A percentile compares a stretch with the other conserved stretches of the same genome.
phyloP scores from a whole-genome alignment of 1,140 invertebrate species.

The Calycopis cecrops region DNA sequence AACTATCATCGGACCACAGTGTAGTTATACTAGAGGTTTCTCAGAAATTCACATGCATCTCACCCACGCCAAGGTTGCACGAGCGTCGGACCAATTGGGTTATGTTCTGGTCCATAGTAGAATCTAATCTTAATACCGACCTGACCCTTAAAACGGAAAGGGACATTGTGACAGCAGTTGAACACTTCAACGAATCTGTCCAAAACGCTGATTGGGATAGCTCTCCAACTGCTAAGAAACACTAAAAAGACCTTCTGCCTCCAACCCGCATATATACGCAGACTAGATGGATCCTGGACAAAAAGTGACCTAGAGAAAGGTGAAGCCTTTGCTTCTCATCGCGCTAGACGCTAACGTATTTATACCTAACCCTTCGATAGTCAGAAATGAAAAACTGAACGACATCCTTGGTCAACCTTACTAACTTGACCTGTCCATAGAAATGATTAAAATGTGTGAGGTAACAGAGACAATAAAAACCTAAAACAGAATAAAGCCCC shows the following conservation, averaged over 20 bases:
- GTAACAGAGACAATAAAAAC: too few relatives aligned
- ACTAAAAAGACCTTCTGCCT: neutral
- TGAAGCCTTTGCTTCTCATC: slow-evolving; percentile 16
- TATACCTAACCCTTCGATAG: slow-evolving; percentile 13
- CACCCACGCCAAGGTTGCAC: too few relatives aligned
- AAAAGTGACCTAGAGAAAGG: too few relatives aligned
- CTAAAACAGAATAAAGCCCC: too few relatives aligned
- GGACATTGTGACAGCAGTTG: neutral
- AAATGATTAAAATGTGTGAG: too few relatives aligned
- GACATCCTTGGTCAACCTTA: too few relatives aligned
- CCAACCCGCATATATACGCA: slow-evolving; percentile 11
- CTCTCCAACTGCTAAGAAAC: slow-evolving; percentile 7
- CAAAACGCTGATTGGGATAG: slow-evolving; percentile 13
- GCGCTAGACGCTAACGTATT: slow-evolving; percentile 14
- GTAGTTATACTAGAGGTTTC: neutral
- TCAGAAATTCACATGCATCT: neutral
- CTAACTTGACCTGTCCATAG: too few relatives aligned
- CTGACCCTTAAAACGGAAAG: neutral
- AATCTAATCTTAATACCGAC: neutral
- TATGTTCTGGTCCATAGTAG: too few relatives aligned
- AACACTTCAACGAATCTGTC: neutral
- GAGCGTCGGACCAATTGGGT: neutral
- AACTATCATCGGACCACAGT: too few relatives aligned
- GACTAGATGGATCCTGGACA: slow-evolving; percentile 17
- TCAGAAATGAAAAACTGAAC: too few relatives aligned